Conservation (phyloP, 2,797 vertebrate genomes). For the Cetoscarus ocellatus region DNA sequence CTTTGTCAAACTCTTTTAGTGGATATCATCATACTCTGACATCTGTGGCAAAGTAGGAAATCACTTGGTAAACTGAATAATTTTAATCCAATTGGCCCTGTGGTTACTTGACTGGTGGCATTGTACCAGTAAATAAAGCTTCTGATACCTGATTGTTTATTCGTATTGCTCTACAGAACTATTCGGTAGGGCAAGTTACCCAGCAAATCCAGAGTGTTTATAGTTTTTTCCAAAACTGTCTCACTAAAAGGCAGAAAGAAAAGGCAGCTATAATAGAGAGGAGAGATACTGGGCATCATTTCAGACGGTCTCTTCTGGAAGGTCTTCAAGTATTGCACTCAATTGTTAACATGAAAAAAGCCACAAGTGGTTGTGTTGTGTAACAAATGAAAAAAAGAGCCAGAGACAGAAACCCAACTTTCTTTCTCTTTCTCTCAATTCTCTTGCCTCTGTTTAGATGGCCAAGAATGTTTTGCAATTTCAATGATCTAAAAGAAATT, state of each 20-base stretch:
- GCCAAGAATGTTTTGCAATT: neutral
- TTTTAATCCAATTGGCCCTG: too few relatives aligned
- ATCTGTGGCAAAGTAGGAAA: too few relatives aligned
- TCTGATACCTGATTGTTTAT: neutral
- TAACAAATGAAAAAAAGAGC: neutral
- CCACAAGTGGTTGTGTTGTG: neutral
- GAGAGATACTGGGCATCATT: neutral
- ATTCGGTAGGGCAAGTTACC: neutral
- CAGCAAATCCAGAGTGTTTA: neutral
- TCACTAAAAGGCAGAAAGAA: neutral
- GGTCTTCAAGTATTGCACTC: neutral
- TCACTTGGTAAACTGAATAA: too few relatives aligned
- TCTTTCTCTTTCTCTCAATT: too few relatives aligned
- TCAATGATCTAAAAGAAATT: neutral
- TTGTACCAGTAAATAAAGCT: too few relatives aligned
- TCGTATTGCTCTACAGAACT: neutral
- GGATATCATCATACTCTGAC: too few relatives aligned
- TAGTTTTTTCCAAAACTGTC: neutral
- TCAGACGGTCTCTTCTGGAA: neutral
- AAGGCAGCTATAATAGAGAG: neutral
- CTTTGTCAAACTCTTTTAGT: too few relatives aligned
- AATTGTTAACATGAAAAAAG: neutral
- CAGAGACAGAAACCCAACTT: neutral
- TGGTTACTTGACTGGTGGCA: too few relatives aligned
- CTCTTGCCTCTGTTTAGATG: neutral